Evolutionary conservation across 1,140 invertebrate species (phyloP).

Genomic region (Polyergus mexicanus): DNA sequence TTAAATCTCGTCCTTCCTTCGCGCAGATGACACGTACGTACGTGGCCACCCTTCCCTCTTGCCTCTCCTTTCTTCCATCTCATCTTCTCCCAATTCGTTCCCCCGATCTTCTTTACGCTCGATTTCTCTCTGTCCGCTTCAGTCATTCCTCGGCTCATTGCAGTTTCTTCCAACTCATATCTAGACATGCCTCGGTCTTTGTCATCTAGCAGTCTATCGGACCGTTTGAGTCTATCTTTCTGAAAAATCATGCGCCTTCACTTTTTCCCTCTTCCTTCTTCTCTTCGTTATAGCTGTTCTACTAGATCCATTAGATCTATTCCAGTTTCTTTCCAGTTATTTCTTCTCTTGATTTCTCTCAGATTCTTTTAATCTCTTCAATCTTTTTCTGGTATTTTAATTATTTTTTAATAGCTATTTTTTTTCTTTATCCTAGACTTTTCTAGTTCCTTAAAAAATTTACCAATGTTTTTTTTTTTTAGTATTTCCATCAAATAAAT

Average conservation of each 20-base stretch:
- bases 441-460: neutral
- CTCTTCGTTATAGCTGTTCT: conserved; percentile 11
- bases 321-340: neutral
- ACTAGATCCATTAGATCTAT: neutral
- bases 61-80: neutral
- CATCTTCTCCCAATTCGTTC: conserved; percentile 1
- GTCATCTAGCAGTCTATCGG: conserved; percentile 23
- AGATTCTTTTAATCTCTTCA: neutral
- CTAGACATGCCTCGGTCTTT: conserved; percentile 1
- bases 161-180: conserved; percentile 38
- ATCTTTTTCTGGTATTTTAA: neutral
- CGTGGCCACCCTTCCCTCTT: no score
- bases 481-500: neutral
- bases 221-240: conserved; percentile 17
- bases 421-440: neutral
- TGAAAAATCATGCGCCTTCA: neutral
- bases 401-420: neutral
- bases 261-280: no score
- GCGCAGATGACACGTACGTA: conserved; percentile 14
- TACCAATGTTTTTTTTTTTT: neutral
- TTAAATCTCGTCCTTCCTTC: conserved; percentile 41
- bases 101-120: conserved; percentile 34
- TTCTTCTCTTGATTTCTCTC: neutral
- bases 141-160: neutral
- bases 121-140: conserved; percentile 39